These are phyloP conservation scores for Calliscelio sp. DNA, from an alignment of 2,888 invertebrate genomes.

Conservation along the genomic window DNA sequence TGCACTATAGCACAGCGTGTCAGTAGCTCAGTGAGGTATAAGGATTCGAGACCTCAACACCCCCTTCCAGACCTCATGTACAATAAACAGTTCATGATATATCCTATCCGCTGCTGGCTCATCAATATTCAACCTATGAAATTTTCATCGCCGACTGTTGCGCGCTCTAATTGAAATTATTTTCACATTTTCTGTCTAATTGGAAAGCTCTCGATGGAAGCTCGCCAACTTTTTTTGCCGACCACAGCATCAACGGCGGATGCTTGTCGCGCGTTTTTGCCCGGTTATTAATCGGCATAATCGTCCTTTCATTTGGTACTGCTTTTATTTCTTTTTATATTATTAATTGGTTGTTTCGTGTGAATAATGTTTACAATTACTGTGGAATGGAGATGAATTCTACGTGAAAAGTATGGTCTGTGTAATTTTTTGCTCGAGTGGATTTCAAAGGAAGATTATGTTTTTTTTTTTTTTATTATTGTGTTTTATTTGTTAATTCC, in stretches of 20 bases:
- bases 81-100: conserved; percentile 59
- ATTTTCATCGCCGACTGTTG: conserved; percentile 61
- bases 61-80: conserved; percentile 21
- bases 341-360: too few species aligned
- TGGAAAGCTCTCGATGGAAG: conserved; percentile 44
- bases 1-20: conserved; percentile 50
- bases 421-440: too few species aligned
- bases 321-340: too few species aligned
- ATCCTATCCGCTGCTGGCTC: conserved; percentile 48
- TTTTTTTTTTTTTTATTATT: background rate
- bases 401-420: too few species aligned
- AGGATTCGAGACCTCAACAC: conserved; percentile 49
- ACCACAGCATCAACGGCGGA: conserved; percentile 12
- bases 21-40: conserved; percentile 57
- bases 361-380: too few species aligned
- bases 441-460: background rate
- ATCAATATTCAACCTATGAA: conserved; percentile 67
- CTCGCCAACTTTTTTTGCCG: conserved; percentile 43
- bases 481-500: too few species aligned
- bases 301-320: background rate
- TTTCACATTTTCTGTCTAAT: conserved; percentile 51
- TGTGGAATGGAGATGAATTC: too few species aligned
- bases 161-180: conserved; percentile 62
- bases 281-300: conserved; percentile 7
- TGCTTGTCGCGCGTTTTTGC: background rate